Percentiles rank a stretch among this genome's conserved stretches.
Evolutionary conservation across 53 echinoderm and acorn worm genomes (phyloP).

Genomic region (Hippasteria phrygiana): DNA sequence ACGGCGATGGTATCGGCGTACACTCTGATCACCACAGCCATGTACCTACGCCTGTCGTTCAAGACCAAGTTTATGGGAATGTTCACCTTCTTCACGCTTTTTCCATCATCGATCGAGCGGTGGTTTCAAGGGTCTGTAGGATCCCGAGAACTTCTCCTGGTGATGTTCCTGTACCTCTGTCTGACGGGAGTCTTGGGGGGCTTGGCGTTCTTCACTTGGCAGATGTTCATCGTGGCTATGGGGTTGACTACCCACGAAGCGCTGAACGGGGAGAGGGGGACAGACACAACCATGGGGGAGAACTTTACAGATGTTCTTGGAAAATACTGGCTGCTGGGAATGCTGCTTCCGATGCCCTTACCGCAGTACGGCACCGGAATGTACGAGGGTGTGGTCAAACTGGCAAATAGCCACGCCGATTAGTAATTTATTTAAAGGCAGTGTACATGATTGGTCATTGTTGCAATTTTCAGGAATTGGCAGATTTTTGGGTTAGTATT

Average conservation of each 20-base stretch:
- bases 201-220: conserved; percentile 69
- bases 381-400: conserved; percentile 43
- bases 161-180: conserved; percentile 66
- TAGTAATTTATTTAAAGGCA: not conserved
- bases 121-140: conserved; percentile 47
- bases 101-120: conserved; percentile 49
- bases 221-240: conserved; percentile 39
- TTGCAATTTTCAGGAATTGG: not conserved
- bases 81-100: conserved; percentile 75
- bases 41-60: conserved; percentile 63
- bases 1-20: conserved; percentile 65
- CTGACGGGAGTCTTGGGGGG: conserved; percentile 49
- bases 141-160: conserved; percentile 49
- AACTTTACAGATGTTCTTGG: conserved; percentile 76
- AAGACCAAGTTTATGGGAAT: conserved; percentile 68
- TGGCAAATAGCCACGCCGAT: not conserved
- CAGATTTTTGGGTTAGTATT: not conserved
- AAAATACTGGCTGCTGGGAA: conserved; percentile 75
- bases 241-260: conserved; percentile 81
- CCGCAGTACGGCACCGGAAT: conserved; percentile 76
- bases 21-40: conserved; percentile 61
- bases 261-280: conserved; percentile 39
- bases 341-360: conserved; percentile 64
- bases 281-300: conserved; percentile 36
- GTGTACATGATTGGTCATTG: too few species aligned